A percentile compares a stretch with the other conserved stretches of the same genome.
Conservation (phyloP, 2,797 vertebrate species). For the Gila robusta region DNA sequence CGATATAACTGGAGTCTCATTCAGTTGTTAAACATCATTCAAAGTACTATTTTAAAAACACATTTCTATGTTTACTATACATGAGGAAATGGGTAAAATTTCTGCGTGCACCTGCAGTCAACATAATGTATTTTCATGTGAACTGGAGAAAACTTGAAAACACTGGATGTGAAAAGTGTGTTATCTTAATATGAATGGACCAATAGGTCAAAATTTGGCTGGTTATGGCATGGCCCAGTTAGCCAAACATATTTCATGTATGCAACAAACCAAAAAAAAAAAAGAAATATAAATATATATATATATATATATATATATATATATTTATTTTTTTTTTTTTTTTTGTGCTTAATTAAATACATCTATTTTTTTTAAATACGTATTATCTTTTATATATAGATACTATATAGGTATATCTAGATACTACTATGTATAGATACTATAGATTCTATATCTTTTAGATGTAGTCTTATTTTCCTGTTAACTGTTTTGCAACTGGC, state of each 20-base stretch:
- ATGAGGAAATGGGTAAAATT: neutral
- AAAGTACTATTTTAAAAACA: neutral
- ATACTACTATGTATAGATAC: no score
- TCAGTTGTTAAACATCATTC: neutral
- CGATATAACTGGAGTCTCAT: neutral
- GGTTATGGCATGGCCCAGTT: neutral
- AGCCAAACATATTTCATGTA: neutral
- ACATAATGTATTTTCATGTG: neutral
- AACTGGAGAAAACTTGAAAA: neutral
- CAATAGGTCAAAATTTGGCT: neutral
- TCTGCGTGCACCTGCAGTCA: neutral
- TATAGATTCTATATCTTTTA: no score
- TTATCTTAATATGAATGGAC: neutral
- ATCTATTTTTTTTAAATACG: neutral
- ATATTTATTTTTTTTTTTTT: no score
- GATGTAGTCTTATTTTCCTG: no score
- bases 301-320: no score
- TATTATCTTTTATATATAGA: neutral
- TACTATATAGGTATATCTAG: neutral
- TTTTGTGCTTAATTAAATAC: no score
- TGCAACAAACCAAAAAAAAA: neutral
- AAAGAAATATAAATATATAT: no score
- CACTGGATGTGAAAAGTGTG: neutral
- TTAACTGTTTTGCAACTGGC: no score
- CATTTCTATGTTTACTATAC: neutral